A percentile compares a stretch with the other conserved stretches of the same genome.
phyloP scores from a whole-genome alignment of 2,888 invertebrate species.

The Thyatira batis region DNA sequence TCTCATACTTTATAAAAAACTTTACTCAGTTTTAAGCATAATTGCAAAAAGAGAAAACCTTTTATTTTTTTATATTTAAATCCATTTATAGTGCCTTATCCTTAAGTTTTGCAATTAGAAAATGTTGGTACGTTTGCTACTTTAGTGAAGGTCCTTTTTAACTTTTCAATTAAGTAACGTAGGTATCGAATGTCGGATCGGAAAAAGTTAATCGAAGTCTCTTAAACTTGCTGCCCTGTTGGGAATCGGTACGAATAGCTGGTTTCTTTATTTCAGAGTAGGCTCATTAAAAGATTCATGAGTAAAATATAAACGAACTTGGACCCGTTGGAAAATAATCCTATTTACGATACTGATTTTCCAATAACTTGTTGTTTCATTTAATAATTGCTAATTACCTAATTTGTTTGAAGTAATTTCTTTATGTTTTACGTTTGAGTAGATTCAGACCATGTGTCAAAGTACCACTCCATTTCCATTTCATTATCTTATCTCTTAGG shows the following conservation, averaged over 20 bases:
- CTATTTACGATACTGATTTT: too few relatives aligned
- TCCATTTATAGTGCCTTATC: constrained; percentile 9
- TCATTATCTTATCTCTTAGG: background rate
- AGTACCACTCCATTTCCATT: background rate
- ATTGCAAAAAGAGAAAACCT: background rate
- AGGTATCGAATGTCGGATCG: constrained; percentile 49
- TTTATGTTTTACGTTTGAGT: background rate
- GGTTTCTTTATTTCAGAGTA: constrained; percentile 36
- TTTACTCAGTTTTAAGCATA: constrained; percentile 36
- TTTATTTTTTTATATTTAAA: constrained; percentile 12
- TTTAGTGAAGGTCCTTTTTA: constrained; percentile 39
- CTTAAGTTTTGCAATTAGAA: constrained; percentile 30
- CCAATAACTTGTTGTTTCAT: too few relatives aligned
- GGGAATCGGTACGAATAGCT: constrained; percentile 24
- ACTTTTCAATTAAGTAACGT: constrained; percentile 59
- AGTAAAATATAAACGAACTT: background rate
- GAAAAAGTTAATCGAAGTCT: constrained; percentile 51
- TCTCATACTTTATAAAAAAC: constrained; percentile 13
- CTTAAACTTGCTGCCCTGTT: constrained; percentile 34
- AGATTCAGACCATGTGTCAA: background rate
- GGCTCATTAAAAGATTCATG: constrained; percentile 19
- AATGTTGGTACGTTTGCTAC: constrained; percentile 23
- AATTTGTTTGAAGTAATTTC: too few relatives aligned
- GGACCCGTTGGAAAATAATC: too few relatives aligned
- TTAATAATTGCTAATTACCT: too few relatives aligned